Percentiles rank a stretch among this genome's conserved stretches.
phyloP scores from a whole-genome alignment of 2,888 invertebrate species.

The Cataglyphis livida region DNA sequence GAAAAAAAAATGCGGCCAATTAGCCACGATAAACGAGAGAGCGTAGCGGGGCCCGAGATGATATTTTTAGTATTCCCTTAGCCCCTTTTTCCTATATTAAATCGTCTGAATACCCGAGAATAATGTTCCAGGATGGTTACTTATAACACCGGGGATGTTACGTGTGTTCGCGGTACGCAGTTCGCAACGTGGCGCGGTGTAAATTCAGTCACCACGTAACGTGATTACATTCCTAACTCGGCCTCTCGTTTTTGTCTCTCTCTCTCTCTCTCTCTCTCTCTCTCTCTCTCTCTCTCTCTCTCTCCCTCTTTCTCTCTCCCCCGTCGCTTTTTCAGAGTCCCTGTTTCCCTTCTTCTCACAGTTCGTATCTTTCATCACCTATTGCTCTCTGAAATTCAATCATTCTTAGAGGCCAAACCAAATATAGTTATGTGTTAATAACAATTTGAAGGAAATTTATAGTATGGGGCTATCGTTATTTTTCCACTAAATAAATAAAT shows the following conservation, averaged over 20 bases:
- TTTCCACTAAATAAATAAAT: slow-evolving; percentile 19
- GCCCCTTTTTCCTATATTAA: slow-evolving; percentile 20
- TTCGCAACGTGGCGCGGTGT: slow-evolving; percentile 81
- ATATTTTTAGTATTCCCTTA: slow-evolving; percentile 54
- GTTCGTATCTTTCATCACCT: slow-evolving; percentile 60
- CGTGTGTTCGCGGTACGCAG: slow-evolving; percentile 66
- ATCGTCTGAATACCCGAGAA: slow-evolving; percentile 54
- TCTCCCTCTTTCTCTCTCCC: slow-evolving; percentile 54
- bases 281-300: slow-evolving; percentile 57
- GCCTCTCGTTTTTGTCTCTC: slow-evolving; percentile 73
- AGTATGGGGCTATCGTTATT: slow-evolving; percentile 14
- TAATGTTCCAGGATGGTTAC: slow-evolving; percentile 66
- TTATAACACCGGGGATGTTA: slow-evolving; percentile 51
- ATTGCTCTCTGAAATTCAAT: slow-evolving; percentile 71
- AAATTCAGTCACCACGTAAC: slow-evolving; percentile 84
- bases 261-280: slow-evolving; percentile 55
- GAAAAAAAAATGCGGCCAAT: slow-evolving; percentile 16
- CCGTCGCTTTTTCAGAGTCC: slow-evolving; percentile 57
- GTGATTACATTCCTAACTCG: slow-evolving; percentile 82
- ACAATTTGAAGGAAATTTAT: slow-evolving; percentile 11
- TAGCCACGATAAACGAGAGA: slow-evolving; percentile 24
- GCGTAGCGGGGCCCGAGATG: slow-evolving; percentile 51
- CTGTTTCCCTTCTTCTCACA: slow-evolving; percentile 65
- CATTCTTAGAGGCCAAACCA: slow-evolving; percentile 69
- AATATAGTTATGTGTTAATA: slow-evolving; percentile 47